Base-by-base conservation (phyloP, 2,113 vertebrate species). In the Cyanistes caeruleus region DNA sequence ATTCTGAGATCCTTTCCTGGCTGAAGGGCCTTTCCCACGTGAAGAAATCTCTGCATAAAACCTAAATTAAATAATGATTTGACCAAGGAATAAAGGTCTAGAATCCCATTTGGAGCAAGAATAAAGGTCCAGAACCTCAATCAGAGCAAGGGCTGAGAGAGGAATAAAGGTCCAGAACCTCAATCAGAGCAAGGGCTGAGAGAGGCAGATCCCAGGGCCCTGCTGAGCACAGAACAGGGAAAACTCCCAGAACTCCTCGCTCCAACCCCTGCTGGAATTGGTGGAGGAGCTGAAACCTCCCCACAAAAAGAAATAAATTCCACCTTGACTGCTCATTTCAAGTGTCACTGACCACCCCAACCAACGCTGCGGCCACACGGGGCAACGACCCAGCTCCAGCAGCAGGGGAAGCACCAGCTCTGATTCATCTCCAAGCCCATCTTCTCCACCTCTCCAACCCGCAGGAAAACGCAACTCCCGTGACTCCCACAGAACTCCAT, bases 401-500 rank as follows among this genome's bases (percentile, higher is more conserved):
- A 56, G 21, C 83, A 68, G 17, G 28, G 21, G 63, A 67, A 43
- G 3, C 4, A 44, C 35, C 65, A 81, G 21, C 55, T 65, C 86
- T 95, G 93, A 93, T 92, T 95, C 87, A 96, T 78, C 82, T 22
- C 22, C 14, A 55, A 30, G 73, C 56, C 4, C 0, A 37, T 67
- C 58, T 39, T 80, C 63, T 70, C 22, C 28, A 64, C 58, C 12
- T 80, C 63, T 70, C 22, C 28, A 64, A 88, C n/a, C 39, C 19
- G 76, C 55, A 43, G 55, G 55, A 86, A 39, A 63, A 39, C 2
- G 56, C 48, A 78, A 60, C 83, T 55, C 8, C 1, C 74, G 9
- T 17, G 63, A 80, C 93, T 92, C 91, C 91, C 79, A 89, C 86
- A 56, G 52, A 20, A 39, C 33, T 70, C 52, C 72, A 73, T 63